Evolutionary conservation across 2,797 vertebrate species (phyloP).

Genomic region (Ptychobarbus kaznakovi): DNA sequence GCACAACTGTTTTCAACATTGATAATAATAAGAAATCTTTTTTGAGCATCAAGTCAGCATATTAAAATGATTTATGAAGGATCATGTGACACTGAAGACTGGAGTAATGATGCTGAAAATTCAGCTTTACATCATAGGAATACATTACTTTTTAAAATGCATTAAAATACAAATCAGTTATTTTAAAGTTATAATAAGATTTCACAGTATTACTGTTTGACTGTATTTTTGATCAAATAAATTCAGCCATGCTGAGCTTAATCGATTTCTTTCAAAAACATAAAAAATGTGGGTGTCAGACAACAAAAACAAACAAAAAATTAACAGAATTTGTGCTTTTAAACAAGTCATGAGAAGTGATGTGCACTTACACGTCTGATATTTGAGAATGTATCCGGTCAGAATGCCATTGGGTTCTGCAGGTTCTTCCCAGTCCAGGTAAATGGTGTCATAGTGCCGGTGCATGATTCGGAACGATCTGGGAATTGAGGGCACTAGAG

Average conservation of each 20-base stretch:
- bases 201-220: neutral
- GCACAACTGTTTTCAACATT: neutral
- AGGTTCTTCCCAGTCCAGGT: slow-evolving; percentile 93
- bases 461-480: slow-evolving; percentile 92
- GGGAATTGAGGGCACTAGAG: slow-evolving; percentile 89
- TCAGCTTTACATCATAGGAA: neutral
- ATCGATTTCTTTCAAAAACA: neutral
- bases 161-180: neutral
- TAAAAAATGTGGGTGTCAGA: neutral
- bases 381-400: slow-evolving; percentile 90
- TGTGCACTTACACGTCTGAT: slow-evolving; percentile 82
- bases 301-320: neutral
- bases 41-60: neutral
- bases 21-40: neutral
- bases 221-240: neutral
- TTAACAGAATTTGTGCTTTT: neutral
- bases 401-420: slow-evolving; percentile 94
- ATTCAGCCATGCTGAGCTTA: neutral
- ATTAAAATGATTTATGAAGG: too few species aligned
- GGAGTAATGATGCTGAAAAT: neutral
- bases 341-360: neutral
- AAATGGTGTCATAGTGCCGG: slow-evolving; percentile 90
- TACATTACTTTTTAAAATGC: neutral
- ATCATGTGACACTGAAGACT: neutral
- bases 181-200: neutral